Evolutionary conservation across 2,113 vertebrate genomes (phyloP).

Genomic region (Tangachromis dhanisi): DNA sequence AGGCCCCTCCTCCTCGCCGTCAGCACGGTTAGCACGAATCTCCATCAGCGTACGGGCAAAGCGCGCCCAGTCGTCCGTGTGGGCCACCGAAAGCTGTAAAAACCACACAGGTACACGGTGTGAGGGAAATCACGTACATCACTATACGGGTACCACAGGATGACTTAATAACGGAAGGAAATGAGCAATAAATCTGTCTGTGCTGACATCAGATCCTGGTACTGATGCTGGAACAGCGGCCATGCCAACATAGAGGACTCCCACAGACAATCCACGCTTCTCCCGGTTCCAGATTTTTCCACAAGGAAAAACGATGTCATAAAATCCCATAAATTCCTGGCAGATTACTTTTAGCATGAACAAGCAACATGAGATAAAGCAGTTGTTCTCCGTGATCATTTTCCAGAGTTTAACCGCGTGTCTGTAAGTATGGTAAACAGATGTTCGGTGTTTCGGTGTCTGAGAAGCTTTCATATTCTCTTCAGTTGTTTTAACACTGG

Average conservation of each 20-base stretch:
- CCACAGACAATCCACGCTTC: background rate
- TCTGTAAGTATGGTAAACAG: background rate
- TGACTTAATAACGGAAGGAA: background rate
- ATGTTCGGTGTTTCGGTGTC: background rate
- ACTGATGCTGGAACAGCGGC: background rate
- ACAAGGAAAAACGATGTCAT: background rate
- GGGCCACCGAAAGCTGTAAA: conserved; percentile 82
- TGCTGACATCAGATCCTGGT: background rate
- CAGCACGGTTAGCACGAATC: conserved; percentile 89
- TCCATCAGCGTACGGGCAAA: conserved; percentile 92
- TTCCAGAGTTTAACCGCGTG: background rate
- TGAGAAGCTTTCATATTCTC: background rate
- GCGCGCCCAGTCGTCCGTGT: conserved; percentile 88
- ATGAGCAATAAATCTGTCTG: background rate
- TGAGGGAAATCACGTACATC: background rate
- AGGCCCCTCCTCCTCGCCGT: conserved; percentile 87
- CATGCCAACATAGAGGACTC: background rate
- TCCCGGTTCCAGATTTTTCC: background rate
- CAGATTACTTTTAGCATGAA: background rate
- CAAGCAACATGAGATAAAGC: background rate
- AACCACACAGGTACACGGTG: background rate
- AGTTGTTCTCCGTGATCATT: background rate
- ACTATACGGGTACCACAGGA: background rate
- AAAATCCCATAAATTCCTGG: background rate
- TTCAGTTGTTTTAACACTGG: background rate